Base-by-base conservation (phyloP, 2,797 vertebrate species). In the Dryobates pubescens region DNA sequence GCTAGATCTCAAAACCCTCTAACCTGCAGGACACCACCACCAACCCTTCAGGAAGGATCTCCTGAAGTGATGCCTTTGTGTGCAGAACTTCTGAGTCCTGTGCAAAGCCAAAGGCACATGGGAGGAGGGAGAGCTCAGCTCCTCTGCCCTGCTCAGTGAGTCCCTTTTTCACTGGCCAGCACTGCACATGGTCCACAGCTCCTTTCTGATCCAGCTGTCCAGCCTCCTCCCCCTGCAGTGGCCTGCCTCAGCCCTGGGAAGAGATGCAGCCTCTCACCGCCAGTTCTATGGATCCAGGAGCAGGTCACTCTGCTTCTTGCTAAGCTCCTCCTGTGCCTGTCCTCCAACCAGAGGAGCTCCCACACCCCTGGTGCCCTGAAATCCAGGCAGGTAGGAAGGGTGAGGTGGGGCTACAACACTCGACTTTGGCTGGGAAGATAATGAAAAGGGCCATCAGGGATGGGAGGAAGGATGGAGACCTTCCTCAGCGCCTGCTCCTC, bases 401-500 rank as follows among this genome's bases (percentile, higher is more conserved):
- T 11, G 29, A 91, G 57, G 63, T 24, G 18, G n/a, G 30, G 24
- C 4, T 30, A 36, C 34, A 34, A 16, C 53, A 29, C 54, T 68
- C 56, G 41, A 16, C 12, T 36, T 82, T 34, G 45, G 54, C 56
- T 80, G 65, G 29, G 73, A 36, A 80, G 63, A 22, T 7, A 41
- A 80, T 20, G 8, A 23, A 64, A 82, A 84, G 53, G 19, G 54
- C 62, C 86, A 47, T 7, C 34, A 88, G 45, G 72, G 26, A 56
- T 43, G 72, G 58, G 53, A 81, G 62, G 14, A 32, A 22, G 43
- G n/a, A 38, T 45, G 41, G 68, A 95, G 67, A 65, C 34, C 62
- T 53, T 62, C 64, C 89, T 67, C 67, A 27, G 53, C 74, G 74
- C 47, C 84, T 82, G 61, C n/a, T 93, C 73, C 74, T 92, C 89